These are phyloP conservation scores for Peribatodes rhomboidaria DNA, from an alignment of 2,888 invertebrate species.

Conservation along the genomic window DNA sequence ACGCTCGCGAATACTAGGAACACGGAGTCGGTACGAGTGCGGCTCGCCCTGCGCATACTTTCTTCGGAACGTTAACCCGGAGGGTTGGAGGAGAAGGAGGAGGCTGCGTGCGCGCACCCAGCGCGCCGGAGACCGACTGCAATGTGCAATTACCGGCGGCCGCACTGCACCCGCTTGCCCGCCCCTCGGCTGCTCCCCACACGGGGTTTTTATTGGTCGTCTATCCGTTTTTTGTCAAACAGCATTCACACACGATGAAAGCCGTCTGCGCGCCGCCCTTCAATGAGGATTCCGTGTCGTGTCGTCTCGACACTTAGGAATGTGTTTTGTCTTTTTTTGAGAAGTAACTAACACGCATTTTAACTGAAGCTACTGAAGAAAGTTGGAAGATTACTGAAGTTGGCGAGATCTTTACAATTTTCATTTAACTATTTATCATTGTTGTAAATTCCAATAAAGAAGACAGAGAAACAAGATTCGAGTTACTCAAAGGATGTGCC, in stretches of 20 bases:
- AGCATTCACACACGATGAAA: constrained; percentile 81
- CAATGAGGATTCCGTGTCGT: constrained; percentile 77
- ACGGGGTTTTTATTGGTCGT: constrained; percentile 83
- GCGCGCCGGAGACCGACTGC: constrained; percentile 80
- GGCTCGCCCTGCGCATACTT: constrained; percentile 62
- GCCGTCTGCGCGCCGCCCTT: constrained; percentile 78
- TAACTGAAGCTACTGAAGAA: neutral
- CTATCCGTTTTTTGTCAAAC: constrained; percentile 81
- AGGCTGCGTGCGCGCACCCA: constrained; percentile 84
- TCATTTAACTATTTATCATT: constrained; percentile 42
- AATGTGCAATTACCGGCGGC: constrained; percentile 72
- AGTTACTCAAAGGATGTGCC: constrained; percentile 42
- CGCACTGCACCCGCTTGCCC: constrained; percentile 78
- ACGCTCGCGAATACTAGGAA: constrained; percentile 58
- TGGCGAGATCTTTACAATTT: neutral
- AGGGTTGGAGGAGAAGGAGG: constrained; percentile 60
- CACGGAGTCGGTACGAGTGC: constrained; percentile 52
- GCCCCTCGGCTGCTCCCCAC: constrained; percentile 82
- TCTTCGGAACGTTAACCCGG: constrained; percentile 56
- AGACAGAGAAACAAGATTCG: constrained; percentile 6
- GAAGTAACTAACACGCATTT: constrained; percentile 39
- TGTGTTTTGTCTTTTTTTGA: constrained; percentile 71
- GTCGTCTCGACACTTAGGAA: constrained; percentile 74
- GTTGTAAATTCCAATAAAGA: constrained; percentile 9
- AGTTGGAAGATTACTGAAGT: neutral